Base-by-base conservation (phyloP, 2,113 vertebrate genomes). In the Corydoras maculifer region DNA sequence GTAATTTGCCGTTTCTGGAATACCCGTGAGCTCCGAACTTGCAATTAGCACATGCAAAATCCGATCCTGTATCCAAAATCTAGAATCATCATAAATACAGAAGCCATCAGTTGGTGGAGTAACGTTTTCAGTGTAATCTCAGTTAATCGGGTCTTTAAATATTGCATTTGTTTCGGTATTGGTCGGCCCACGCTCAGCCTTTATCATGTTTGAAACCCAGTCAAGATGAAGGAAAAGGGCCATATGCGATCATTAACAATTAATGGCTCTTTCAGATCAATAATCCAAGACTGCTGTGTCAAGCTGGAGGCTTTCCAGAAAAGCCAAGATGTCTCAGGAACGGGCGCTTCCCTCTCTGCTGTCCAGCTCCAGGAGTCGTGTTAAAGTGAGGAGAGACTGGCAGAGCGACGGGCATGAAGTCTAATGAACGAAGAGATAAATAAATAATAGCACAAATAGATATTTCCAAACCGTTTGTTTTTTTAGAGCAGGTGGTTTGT, bases 171-270 rank as follows among this genome's bases (percentile, higher is more conserved):
- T 43, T 43, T 43, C 35, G 7, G 35, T 29, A 70, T 62, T 4
- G 35, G 35, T 68, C 15, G 11, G 30, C 69, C 35, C 49, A 31
- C 29, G 29, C 18, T 48, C 15, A 31, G 9, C 57, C 5, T 48
- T 65, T 60, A 66, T 61, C 68, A 31, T 49, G 68, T 18, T 59
- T 55, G 57, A 75, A 55, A 35, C 62, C 49, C 12, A 10, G 55
- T 49, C 66, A 3, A 35, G 58, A 60, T 11, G 32, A 58, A 76
- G 49, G 77, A 57, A 73, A 54, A 58, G 2, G 13, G 49, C 78
- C 73, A 76, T 64, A 67, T 62, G 67, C 59, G 29, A 72, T 77
- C 74, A 49, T 82, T 80, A 79, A 84, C 70, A 79, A 81, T 80
- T 82, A 78, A 81, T 64, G 62, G 6, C 55, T 62, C n/a, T 53